These are phyloP conservation scores for Eubucco bourcierii DNA, from an alignment of 2,113 vertebrate species.

Conservation along the genomic window DNA sequence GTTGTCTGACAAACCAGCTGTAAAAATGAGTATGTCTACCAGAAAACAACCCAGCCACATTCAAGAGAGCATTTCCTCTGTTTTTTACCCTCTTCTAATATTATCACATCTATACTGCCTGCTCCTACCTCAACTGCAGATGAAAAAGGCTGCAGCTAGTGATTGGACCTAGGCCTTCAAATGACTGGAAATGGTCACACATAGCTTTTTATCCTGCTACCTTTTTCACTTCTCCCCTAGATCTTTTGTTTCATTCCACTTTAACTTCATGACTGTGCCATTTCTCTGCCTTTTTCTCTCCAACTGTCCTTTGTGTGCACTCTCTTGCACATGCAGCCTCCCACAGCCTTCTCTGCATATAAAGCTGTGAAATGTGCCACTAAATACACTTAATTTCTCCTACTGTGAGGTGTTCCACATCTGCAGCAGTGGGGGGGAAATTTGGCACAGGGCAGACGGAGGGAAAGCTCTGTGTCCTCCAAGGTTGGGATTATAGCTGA, in stretches of 20 bases:
- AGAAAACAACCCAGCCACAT: not conserved
- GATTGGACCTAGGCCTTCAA: not conserved
- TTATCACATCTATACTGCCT: not conserved
- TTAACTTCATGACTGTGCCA: not conserved
- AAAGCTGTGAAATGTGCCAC: not conserved
- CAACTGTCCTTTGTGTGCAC: not conserved
- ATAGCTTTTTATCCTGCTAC: not conserved
- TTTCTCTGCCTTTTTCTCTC: not conserved
- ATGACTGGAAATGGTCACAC: not conserved
- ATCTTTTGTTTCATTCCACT: not conserved
- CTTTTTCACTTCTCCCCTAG: not conserved
- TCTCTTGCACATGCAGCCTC: not conserved
- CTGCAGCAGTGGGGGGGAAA: not conserved
- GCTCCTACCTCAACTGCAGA: not conserved
- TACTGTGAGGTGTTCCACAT: not conserved
- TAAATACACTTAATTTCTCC: not conserved
- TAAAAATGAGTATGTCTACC: not conserved
- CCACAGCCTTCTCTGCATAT: not conserved
- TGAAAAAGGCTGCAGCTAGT: not conserved
- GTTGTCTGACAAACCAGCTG: not conserved
- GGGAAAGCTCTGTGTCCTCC: not conserved
- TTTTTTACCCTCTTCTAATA: not conserved
- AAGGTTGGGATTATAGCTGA: not conserved
- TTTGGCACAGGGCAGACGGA: rapidly evolving
- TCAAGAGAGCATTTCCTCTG: not conserved